These are phyloP conservation scores for Hymenochirus boettgeri DNA, from an alignment of 2,113 vertebrate genomes.

Conservation along the genomic window DNA sequence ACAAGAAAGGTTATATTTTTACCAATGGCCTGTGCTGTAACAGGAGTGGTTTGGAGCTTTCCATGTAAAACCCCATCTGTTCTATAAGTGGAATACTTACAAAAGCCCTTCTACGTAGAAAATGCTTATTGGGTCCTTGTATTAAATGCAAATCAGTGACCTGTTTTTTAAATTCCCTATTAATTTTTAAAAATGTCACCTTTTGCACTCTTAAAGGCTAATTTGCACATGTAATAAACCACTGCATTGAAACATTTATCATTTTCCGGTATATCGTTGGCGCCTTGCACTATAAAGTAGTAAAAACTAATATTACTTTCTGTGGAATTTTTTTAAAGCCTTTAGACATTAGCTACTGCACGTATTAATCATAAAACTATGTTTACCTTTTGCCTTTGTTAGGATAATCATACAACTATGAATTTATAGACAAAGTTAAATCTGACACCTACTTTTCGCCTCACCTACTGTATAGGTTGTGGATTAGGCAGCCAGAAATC, in stretches of 20 bases:
- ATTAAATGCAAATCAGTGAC: no score
- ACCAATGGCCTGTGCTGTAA: no score
- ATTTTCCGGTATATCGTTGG: slow-evolving; percentile 9
- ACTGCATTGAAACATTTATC: slow-evolving; percentile 10
- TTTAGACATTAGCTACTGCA: slow-evolving; percentile 31
- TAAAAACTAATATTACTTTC: slow-evolving; percentile 28
- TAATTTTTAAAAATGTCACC: no score
- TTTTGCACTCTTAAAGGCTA: no score
- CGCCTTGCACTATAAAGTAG: slow-evolving; percentile 20
- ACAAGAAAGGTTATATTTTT: no score
- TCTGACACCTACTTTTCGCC: slow-evolving; percentile 4
- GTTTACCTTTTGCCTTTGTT: slow-evolving; percentile 27
- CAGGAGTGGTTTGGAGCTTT: no score
- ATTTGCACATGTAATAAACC: no score
- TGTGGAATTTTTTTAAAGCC: slow-evolving; percentile 39
- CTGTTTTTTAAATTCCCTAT: no score
- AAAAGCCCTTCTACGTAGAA: no score
- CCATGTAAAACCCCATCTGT: no score
- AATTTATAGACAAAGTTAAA: slow-evolving; percentile 30
- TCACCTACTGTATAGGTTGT: slow-evolving; percentile 18
- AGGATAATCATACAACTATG: slow-evolving; percentile 29
- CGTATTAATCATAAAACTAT: slow-evolving; percentile 39
- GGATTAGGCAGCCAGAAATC: slow-evolving; percentile 15
- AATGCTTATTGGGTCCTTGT: no score
- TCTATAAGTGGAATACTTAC: no score